Evolutionary conservation across 1,140 invertebrate species (phyloP), one percentile per base, ranked within the genome.

Genomic region (Gryon sp.): DNA sequence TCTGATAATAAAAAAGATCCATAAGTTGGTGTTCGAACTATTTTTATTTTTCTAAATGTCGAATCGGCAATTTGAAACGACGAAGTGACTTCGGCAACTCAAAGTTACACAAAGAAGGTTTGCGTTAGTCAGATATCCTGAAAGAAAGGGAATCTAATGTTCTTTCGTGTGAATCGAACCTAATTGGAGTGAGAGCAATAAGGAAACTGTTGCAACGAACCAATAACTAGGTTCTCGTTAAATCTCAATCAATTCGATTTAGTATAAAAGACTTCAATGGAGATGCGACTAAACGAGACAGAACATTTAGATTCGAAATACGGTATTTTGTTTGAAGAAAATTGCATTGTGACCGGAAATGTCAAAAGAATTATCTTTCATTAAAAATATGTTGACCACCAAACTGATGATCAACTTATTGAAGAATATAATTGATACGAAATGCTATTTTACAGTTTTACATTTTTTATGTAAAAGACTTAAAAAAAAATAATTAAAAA

Each of bases 111-210:
- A 26, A 68, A 68, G 52, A 43, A 62, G 48, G 59, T 63, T 73
- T 63, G 55, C 50, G 52, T 65, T 72, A 63, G 50, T 40, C 43
- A 74, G 69, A 74, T 74, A 74, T 65, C 52, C 41, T n/a, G 60
- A 59, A 59, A 74, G 19, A 60, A 73, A 65, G 43, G 50, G 60
- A 74, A 63, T 59, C 62, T 65, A 65, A 74, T 66, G 70, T 65
- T 74, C 59, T 59, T 74, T 59, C 60, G 60, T 65, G 70, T 74
- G 70, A 74, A 74, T 74, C 36, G 45, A 41, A 52, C 38, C 53
- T 74, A 74, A 65, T 74, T 59, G 70, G 38, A 65, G 59, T 15
- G 60, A 62, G 30, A 24, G 70, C 36, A 74, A 74, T 66, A 74
- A 65, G 69, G 60, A 74, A 66, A 73, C 59, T 66, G 15, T 26